phyloP scores from a whole-genome alignment of 1,140 invertebrate genomes.

The Marisa cornuarietis region DNA sequence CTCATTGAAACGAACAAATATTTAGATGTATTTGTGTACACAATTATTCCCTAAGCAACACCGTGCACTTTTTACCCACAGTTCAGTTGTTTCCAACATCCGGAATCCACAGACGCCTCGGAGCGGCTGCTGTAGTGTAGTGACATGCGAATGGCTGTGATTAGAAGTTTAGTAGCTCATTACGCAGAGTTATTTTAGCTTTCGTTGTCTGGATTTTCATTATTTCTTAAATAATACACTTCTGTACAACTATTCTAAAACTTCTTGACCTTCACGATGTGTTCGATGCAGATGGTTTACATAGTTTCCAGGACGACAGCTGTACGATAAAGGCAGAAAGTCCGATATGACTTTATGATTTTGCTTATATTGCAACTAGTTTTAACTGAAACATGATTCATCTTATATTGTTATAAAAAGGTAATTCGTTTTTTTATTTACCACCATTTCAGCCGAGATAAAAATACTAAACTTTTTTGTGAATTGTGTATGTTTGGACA shows the following conservation, averaged over 20 bases:
- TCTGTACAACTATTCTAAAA: not conserved
- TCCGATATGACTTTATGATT: not conserved
- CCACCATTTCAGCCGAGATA: not conserved
- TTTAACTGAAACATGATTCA: not conserved
- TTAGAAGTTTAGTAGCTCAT: not conserved
- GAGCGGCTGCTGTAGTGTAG: slow-evolving; percentile 13
- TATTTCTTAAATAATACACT: not conserved
- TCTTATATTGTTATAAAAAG: not conserved
- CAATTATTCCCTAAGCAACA: not conserved
- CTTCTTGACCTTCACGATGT: not conserved
- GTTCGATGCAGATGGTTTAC: slow-evolving; percentile 27
- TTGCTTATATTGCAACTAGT: not conserved
- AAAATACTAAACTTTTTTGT: not conserved
- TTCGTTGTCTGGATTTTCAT: not conserved
- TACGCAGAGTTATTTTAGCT: not conserved
- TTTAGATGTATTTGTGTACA: not conserved
- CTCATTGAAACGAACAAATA: not conserved
- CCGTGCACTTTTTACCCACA: too few relatives aligned
- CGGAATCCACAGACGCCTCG: slow-evolving; percentile 25
- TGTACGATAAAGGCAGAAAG: not conserved
- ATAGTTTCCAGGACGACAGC: slow-evolving; percentile 43
- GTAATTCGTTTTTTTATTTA: not conserved
- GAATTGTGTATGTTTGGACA: not conserved
- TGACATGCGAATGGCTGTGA: not conserved
- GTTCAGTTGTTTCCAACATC: slow-evolving; percentile 10